Base-by-base conservation (phyloP, 2,888 invertebrate genomes). In the Trissoscelio sp. region DNA sequence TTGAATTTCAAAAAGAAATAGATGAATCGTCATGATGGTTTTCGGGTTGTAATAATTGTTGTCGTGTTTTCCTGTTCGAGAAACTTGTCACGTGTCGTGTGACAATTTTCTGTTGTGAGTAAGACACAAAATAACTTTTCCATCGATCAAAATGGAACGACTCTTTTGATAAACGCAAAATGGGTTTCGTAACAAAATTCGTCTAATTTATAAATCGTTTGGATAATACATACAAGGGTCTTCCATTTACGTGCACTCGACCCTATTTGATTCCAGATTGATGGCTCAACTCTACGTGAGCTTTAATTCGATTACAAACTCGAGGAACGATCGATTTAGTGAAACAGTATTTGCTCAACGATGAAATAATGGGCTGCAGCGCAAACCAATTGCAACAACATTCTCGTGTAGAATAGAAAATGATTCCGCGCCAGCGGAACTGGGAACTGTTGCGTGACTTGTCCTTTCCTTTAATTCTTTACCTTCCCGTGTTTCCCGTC, bases 211-310 rank as follows among this genome's bases (percentile, higher is more conserved):
- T 79, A 77, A 70, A 72, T 57, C 77, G 82, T 57, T 69, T 46
- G 79, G 79, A 69, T 77, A 82, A 82, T 72, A 73, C 77, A 77
- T 79, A 82, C 79, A 79, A 77, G 82, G 82, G 82, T 82, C 82
- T 82, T 82, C 82, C 82, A 82, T 82, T 82, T 82, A 79, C 72
- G 79, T 73, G 82, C 79, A 79, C 75, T 79, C 79, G 82, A 82
- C 82, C 82, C 82, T 79, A 82, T 77, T 82, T 79, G 75, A 82
- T 82, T 79, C 75, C 82, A 73, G 82, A 79, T 79, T 79, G 75
- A 82, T 77, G 82, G 79, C 79, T 70, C 72, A 24, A 73, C 79
- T 79, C 64, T 67, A 62, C 79, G 79, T 62, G 79, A 82, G 82
- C 82, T 75, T 82, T 82, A 75, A 82, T 82, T 82, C 79, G 82